These are phyloP conservation scores for Raphicerus campestris DNA, from an alignment of 2,113 vertebrate species.

Conservation along the genomic window DNA sequence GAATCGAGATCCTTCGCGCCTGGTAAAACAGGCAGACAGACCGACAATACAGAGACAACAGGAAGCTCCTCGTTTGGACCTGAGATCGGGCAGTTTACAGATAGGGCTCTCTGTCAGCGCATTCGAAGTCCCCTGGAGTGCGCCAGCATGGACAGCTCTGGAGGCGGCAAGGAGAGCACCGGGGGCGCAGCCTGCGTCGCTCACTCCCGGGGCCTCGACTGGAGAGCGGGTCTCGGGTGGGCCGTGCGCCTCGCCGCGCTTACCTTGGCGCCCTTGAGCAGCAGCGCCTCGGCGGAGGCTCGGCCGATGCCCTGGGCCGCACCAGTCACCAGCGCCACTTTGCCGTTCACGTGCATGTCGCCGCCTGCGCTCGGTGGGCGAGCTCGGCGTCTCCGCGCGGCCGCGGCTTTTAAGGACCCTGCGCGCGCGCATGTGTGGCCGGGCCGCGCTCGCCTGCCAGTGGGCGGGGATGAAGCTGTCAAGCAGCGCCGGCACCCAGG, in stretches of 20 bases:
- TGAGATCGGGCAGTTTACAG: neutral
- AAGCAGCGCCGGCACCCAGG: neutral
- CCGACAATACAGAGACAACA: neutral
- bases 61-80: neutral
- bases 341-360: constrained; percentile 91
- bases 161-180: neutral
- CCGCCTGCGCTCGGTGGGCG: neutral
- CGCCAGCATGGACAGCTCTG: neutral
- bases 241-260: neutral
- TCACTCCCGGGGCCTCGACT: neutral
- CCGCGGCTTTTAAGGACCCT: constrained; percentile 41
- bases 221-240: neutral
- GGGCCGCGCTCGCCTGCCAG: neutral
- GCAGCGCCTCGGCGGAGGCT: constrained; percentile 86
- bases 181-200: neutral
- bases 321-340: constrained; percentile 95
- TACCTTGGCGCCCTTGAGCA: constrained; percentile 90
- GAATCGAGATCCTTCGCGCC: neutral
- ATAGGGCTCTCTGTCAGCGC: neutral
- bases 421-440: neutral
- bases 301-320: constrained; percentile 96
- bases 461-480: constrained; percentile 57
- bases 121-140: neutral
- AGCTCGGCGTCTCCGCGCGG: neutral
- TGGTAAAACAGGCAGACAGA: fast-evolving